Base-by-base conservation (phyloP, 2,113 vertebrate genomes). In the Mus spicilegus region DNA sequence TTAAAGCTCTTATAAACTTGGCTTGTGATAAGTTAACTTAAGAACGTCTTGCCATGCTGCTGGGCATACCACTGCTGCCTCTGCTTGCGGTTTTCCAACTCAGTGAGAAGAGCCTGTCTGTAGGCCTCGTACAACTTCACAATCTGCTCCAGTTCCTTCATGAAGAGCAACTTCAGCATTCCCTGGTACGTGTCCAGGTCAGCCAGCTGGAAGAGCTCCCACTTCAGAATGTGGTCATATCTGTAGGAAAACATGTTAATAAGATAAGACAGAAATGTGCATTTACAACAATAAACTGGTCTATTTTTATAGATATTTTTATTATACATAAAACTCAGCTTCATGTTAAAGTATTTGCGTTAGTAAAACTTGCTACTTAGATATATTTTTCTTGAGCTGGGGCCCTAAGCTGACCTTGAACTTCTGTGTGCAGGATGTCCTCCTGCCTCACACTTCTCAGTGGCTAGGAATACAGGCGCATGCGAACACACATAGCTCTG, bases 121-220 rank as follows among this genome's bases (percentile, higher is more conserved):
- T 99, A 99, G 0, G 99, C 99, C 97, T 99, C 99, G 91, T 99
- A 99, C 46, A 99, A 99, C 97, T 99, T 99, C 94, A 99, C 99
- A 67, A 99, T 99, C 87, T 99, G 99, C 95, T 99, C 99, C 98
- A 99, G 99, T 98, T 99, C 99, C 98, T 99, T 99, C 99, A 99
- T 99, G 98, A 99, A 99, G 72, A 99, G 99, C 98, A 99, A 98
- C 99, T 99, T 99, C 97, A 99, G 98, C 99, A 99, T 99, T 20
- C 99, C 99, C 99, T 99, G 99, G 98, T 99, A 99, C 0, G 99
- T 99, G 98, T 99, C 99, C 98, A 99, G 97, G 98, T 99, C 99
- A 0, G 99, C 99, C 98, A 99, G 98, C 98, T 99, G 99, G 99
- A 99, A 99, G 97, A 99, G 98, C 98, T 99, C 99, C 99, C 99